Evolutionary conservation across 2,113 vertebrate genomes (phyloP).

Genomic region (Tautogolabrus adspersus): DNA sequence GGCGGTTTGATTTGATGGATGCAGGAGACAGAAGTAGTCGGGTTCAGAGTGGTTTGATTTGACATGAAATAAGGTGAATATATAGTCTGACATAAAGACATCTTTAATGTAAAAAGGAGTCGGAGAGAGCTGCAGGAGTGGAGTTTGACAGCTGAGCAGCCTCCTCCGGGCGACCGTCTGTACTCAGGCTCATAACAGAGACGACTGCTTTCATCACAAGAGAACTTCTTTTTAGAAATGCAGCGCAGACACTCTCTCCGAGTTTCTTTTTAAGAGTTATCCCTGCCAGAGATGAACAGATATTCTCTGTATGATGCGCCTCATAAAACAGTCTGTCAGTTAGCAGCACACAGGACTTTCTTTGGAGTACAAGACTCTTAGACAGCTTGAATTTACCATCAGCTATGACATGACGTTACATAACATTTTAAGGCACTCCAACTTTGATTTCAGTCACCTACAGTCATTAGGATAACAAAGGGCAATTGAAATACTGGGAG

Average conservation of each 20-base stretch:
- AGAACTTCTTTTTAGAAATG: background rate
- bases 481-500: too few relatives aligned
- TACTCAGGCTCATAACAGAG: background rate
- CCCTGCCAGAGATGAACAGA: background rate
- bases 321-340: background rate
- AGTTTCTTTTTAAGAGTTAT: conserved; percentile 9
- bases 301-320: background rate
- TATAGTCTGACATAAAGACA: background rate
- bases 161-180: background rate
- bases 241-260: conserved; percentile 13
- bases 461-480: too few relatives aligned
- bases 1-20: background rate
- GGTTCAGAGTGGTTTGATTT: background rate
- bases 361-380: background rate
- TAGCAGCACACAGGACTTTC: background rate
- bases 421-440: too few relatives aligned
- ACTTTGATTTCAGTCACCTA: too few relatives aligned
- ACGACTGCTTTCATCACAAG: background rate
- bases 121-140: background rate
- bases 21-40: background rate
- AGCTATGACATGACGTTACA: too few relatives aligned
- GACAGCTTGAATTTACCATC: background rate
- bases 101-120: background rate
- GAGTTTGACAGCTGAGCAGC: background rate
- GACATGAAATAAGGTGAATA: background rate